Evolutionary conservation across 1,140 invertebrate species (phyloP).

Genomic region (Cecropterus lyciades): DNA sequence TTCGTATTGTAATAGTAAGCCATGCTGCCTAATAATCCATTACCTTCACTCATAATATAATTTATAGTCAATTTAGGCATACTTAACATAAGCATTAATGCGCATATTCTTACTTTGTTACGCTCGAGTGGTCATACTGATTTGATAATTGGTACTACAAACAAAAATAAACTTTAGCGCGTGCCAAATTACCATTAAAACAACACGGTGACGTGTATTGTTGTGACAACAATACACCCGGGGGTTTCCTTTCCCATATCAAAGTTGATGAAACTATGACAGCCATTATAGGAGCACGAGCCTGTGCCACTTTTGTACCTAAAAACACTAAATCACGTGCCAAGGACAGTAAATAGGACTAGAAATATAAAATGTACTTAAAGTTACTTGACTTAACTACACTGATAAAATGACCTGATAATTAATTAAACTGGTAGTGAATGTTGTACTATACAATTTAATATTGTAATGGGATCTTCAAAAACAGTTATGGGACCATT

Average conservation of each 20-base stretch:
- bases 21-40: no score
- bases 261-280: slow-evolving; percentile 32
- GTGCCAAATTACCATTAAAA: slow-evolving; percentile 27
- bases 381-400: no score
- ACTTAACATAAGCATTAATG: no score
- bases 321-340: slow-evolving; percentile 28
- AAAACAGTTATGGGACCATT: no score
- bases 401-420: no score
- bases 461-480: no score
- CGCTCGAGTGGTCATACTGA: not conserved
- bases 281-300: slow-evolving; percentile 26
- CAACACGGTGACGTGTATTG: slow-evolving; percentile 12
- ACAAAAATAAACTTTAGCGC: not conserved
- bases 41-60: no score
- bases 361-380: no score
- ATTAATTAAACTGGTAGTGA: no score
- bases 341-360: not conserved
- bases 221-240: slow-evolving; percentile 23
- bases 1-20: no score
- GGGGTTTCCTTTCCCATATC: slow-evolving; percentile 28
- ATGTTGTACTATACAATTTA: no score
- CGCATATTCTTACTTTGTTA: not conserved
- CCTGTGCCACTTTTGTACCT: slow-evolving; percentile 7
- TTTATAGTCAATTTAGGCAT: no score
- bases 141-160: slow-evolving; percentile 9